Evolutionary conservation across 1,140 invertebrate genomes (phyloP), one percentile per base, ranked within the genome.

Genomic region (Bactericera cockerelli): DNA sequence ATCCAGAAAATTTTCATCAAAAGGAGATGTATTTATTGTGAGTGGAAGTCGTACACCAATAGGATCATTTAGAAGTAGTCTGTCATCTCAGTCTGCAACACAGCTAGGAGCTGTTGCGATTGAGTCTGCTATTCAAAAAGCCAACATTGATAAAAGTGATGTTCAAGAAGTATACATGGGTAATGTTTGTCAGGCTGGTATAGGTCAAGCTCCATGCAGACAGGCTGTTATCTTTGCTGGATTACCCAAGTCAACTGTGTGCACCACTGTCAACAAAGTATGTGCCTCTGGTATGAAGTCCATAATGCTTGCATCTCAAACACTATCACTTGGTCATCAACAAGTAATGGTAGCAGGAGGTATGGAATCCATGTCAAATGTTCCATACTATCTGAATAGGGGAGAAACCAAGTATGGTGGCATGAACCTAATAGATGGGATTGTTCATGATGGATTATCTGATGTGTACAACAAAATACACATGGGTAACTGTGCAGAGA

Each of bases 351-450:
- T 96, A 36, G 95, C 94, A 60, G 97, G 95, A 63, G 97, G 97
- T 57, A 98, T 96, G 89, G 95, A 98, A 76, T 95, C 91, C 57
- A 98, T 98, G 93, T 97, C 93, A 2, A 98, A 98, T 79, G 93
- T 95, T 16, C 97, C 97, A 13, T 99, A 82, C 74, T 99, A 98
- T 71, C 69, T 99, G 72, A 81, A 81, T 65, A 75, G 96, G 67
- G 93, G 89, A 31, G 81, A 84, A 67, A 91, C 85, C 53, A 78
- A 87, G 19, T 99, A 99, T 75, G 97, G 97, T 56, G 93, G 93
- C 14, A 76, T 94, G n/a, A 83, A 85, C 65, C 70, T 72, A 39
- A 61, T 86, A 80, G 97, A 99, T 79, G 93, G 93, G 33, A 93
- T 99, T 66, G 86, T 98, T 10, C 83, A 80, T 71, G 97, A 99